These are phyloP conservation scores for Esox lucius DNA, from an alignment of 2,797 vertebrate species.

Conservation along the genomic window DNA sequence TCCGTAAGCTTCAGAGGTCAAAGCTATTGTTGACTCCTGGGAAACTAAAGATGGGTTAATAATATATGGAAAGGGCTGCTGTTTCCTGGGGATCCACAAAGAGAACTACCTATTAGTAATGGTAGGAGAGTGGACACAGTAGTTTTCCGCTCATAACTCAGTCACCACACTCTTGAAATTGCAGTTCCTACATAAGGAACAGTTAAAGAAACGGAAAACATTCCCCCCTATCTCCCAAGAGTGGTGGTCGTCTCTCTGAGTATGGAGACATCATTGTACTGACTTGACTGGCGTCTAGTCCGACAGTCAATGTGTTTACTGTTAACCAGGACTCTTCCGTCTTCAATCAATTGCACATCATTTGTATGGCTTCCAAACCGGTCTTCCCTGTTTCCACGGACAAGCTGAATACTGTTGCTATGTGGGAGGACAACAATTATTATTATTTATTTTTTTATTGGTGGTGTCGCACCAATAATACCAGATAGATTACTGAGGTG, in stretches of 20 bases:
- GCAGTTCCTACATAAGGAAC: no score
- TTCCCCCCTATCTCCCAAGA: not conserved
- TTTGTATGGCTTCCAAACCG: not conserved
- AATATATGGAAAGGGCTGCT: no score
- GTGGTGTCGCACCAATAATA: not conserved
- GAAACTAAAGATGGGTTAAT: no score
- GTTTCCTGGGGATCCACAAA: no score
- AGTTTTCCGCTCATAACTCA: no score
- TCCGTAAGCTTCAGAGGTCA: not conserved
- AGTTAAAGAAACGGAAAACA: no score
- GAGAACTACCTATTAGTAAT: no score
- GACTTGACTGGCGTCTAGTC: not conserved
- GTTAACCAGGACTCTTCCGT: not conserved
- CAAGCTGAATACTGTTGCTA: not conserved
- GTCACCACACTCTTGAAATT: not conserved
- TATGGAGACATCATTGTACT: not conserved
- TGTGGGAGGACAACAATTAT: slow-evolving; percentile 12
- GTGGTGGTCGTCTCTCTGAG: not conserved
- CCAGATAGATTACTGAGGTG: not conserved
- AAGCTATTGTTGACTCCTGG: no score
- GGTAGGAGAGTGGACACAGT: no score
- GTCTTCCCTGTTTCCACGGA: slow-evolving; percentile 4
- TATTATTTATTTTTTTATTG: not conserved
- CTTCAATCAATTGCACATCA: not conserved
- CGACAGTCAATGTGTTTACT: not conserved